Evolutionary conservation across 2,797 vertebrate species (phyloP).

Genomic region (Syncerus caffer): DNA sequence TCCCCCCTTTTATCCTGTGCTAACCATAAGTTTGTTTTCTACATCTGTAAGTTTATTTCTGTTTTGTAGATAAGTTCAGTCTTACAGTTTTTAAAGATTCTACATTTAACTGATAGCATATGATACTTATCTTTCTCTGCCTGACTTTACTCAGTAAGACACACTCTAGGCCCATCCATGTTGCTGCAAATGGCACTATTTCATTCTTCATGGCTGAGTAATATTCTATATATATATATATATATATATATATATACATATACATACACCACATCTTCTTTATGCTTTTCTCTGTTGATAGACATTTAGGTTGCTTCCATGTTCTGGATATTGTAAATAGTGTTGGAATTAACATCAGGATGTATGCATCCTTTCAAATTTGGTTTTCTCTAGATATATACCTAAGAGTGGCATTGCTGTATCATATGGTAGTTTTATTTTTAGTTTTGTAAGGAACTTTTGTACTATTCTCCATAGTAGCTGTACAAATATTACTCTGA

Average conservation of each 20-base stretch:
- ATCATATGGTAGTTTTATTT: background rate
- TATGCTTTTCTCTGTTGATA: background rate
- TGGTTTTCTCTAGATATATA: background rate
- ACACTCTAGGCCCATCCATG: background rate
- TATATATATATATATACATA: no score
- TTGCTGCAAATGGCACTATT: background rate
- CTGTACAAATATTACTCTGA: background rate
- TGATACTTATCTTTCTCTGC: background rate
- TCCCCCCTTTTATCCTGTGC: background rate
- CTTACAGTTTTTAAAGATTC: background rate
- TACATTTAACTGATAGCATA: background rate
- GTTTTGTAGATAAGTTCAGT: background rate
- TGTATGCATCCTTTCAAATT: background rate
- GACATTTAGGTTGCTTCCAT: background rate
- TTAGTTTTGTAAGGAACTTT: background rate
- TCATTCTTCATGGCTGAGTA: background rate
- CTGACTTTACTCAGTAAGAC: background rate
- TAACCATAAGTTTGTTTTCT: background rate
- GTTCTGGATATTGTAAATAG: background rate
- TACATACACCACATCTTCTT: background rate
- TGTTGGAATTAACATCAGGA: background rate
- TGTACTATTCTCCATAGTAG: background rate
- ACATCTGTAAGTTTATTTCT: background rate
- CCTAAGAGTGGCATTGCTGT: background rate
- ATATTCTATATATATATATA: background rate